Evolutionary conservation across 2,888 invertebrate genomes (phyloP), one percentile per base, ranked within the genome.

Genomic region (Julus scandinavius): DNA sequence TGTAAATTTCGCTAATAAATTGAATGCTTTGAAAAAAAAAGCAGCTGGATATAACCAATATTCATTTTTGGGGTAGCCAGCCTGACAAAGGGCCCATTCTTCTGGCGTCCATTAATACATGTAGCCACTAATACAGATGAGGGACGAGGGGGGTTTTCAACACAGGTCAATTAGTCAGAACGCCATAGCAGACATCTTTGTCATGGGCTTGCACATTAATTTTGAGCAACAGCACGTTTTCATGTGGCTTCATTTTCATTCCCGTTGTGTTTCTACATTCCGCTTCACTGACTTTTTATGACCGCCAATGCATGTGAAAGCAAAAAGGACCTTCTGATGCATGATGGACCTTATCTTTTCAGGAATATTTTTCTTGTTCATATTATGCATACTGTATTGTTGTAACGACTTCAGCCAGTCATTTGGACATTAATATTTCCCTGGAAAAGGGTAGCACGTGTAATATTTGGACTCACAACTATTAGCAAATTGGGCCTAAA

Each of bases 41-140:
- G 80, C 80, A 80, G 80, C 80, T 80, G 80, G 80, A 80, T 80
- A 80, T 80, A 40, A 80, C 80, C 80, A 80, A 80, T 80, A 80
- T 80, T 80, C 80, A 80, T 80, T 80, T 80, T 80, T 9, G 80
- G 38, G n/a, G 80, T 38, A 80, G 80, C 38, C 80, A 80, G 4
- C 15, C 38, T 40, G 4, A 80, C 80, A 80, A 80, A 38, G 38
- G 38, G 80, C 0, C 80, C 38, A 80, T 80, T 80, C 80, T 80
- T 80, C 80, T 15, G 29, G 38, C 38, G 80, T 11, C 80, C 80
- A 80, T 80, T 80, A 80, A 80, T 80, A 29, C 80, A 80, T 15
- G 80, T 40, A 40, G 80, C 80, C 80, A 80, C 80, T 80, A 80
- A 80, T 38, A 40, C 38, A 80, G 80, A 80, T 80, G 80, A 80